phyloP scores from a whole-genome alignment of 2,888 invertebrate species.

The Tillus elongatus region DNA sequence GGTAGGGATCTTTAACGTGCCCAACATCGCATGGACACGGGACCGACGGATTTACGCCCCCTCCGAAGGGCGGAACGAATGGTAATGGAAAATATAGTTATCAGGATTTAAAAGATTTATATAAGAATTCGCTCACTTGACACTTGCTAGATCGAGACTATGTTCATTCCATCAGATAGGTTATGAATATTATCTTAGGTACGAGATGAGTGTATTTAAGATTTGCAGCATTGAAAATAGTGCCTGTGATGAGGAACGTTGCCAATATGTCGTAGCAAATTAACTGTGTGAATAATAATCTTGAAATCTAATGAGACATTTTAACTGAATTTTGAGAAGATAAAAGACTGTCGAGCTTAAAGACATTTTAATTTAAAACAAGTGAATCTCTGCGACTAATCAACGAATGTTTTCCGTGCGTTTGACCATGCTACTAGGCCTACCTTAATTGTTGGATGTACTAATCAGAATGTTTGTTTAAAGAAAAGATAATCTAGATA shows the following conservation, averaged over 20 bases:
- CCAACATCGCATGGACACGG: no score
- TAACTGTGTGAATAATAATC: conserved; percentile 12
- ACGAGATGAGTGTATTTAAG: conserved; percentile 1
- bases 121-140: no score
- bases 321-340: conserved; percentile 12
- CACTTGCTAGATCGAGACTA: no score
- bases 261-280: conserved; percentile 17
- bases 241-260: conserved; percentile 18
- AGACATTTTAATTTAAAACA: conserved; percentile 11
- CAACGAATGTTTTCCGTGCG: conserved; percentile 13
- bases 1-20: no score
- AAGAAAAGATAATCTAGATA: conserved; percentile 14
- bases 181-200: background rate
- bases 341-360: conserved; percentile 19
- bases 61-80: no score
- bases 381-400: conserved; percentile 12
- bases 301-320: background rate
- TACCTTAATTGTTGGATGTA: background rate
- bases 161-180: background rate
- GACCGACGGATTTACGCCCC: no score
- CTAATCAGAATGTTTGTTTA: conserved; percentile 12
- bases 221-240: conserved; percentile 11
- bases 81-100: no score
- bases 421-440: conserved; percentile 13
- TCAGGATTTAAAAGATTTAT: no score